Evolutionary conservation across 2,888 invertebrate species (phyloP).

Genomic region (Ferdinandea cuprea): DNA sequence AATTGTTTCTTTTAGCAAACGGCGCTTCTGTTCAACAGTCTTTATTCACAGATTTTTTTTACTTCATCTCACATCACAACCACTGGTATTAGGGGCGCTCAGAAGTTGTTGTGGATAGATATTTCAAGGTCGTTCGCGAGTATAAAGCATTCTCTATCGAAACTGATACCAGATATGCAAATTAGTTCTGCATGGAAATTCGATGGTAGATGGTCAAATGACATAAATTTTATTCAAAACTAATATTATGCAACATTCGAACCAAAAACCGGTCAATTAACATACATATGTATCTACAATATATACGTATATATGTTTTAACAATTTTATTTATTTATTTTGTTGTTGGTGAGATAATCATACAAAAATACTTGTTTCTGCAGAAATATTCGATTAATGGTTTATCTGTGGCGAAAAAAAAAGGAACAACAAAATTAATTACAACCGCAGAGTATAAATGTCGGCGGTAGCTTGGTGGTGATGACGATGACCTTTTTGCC

Average conservation of each 20-base stretch:
- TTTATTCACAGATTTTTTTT: constrained; percentile 5
- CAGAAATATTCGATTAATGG: constrained; percentile 49
- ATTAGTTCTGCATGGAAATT: constrained; percentile 63
- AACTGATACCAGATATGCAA: constrained; percentile 64
- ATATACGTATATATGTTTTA: constrained; percentile 35
- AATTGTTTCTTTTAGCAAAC: not conserved
- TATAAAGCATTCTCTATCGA: constrained; percentile 62
- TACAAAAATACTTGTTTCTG: constrained; percentile 61
- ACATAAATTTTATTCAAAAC: constrained; percentile 68
- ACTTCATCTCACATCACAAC: not conserved
- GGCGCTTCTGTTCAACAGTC: constrained; percentile 28
- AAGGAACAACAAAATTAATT: constrained; percentile 42
- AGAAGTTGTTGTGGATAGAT: constrained; percentile 28
- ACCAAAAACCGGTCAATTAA: constrained; percentile 64
- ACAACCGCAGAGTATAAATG: constrained; percentile 41
- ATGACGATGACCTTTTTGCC: constrained; percentile 71
- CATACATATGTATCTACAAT: no score
- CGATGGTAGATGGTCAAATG: constrained; percentile 49
- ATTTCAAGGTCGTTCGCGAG: constrained; percentile 64
- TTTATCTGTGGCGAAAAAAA: constrained; percentile 51
- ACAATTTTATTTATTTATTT: constrained; percentile 28
- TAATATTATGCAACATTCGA: constrained; percentile 66
- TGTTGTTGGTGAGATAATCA: constrained; percentile 61
- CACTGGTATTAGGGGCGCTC: constrained; percentile 31
- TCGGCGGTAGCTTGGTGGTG: constrained; percentile 18